Evolutionary conservation across 2,888 invertebrate genomes (phyloP), one percentile per base, ranked within the genome.

Genomic region (Furcula furcula): DNA sequence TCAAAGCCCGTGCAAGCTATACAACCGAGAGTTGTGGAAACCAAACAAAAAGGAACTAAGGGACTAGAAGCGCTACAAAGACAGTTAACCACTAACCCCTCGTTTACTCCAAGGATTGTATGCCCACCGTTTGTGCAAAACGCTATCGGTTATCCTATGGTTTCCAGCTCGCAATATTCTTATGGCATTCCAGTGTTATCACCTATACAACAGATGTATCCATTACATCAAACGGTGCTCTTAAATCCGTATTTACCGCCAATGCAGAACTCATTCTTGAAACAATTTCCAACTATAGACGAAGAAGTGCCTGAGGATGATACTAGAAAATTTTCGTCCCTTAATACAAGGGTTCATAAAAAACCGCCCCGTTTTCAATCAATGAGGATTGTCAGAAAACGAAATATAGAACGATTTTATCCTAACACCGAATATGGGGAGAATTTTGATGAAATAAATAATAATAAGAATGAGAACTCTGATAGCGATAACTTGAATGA

Each of bases 1-100:
- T 64, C 51, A 59, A 90, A 91, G 92, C 93, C 87, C 61, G 89
- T 90, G 42, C 89, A 89, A 81, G 87, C 86, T 23, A 89, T 89
- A 46, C 89, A 89, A 50, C 89, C 89, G 32, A 72, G 88, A 79
- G 89, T 91, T 55, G 78, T 91, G 52, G 79, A 85, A 31, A 78
- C 78, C 30, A 82, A 74, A 47, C 62, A 64, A 41, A 88, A 80
- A 55, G 57, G 68, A 2, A 50, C 65, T 0, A 86, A 85, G 69
- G 74, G 77, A 29, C 80, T 86, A 10, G 84, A 78, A 40, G 64
- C 73, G 7, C 64, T 89, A 39, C 86, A 89, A 66, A 87, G 81
- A 46, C 89, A 89, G 57, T 45, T 89, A 53, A 82, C 83, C 19
- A 88, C 87, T 10, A 89, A 89, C 44, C 89, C 89, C 2, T 88